phyloP scores from a whole-genome alignment of 2,113 vertebrate genomes.

The Tonatia bakeri region DNA sequence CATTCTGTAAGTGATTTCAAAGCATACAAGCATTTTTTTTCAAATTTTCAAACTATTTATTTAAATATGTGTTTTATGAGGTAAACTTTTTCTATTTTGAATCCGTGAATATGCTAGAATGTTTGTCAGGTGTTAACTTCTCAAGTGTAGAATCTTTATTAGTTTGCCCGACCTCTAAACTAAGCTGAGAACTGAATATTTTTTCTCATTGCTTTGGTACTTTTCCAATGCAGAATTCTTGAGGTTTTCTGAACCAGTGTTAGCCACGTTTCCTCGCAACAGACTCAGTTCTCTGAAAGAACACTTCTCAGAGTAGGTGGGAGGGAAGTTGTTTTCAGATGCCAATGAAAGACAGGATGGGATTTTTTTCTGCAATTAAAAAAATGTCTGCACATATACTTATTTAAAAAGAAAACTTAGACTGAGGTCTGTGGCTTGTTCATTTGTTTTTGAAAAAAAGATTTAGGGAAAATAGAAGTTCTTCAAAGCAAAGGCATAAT shows the following conservation, averaged over 20 bases:
- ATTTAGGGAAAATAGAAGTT: neutral
- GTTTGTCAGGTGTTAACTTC: neutral
- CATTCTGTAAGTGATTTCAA: neutral
- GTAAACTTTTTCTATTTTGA: neutral
- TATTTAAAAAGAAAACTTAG: neutral
- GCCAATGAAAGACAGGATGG: slow-evolving; percentile 40
- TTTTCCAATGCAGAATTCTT: slow-evolving; percentile 73
- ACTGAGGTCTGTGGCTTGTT: neutral
- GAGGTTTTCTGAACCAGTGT: slow-evolving; percentile 76
- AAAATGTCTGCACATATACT: neutral
- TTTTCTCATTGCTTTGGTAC: slow-evolving; percentile 31
- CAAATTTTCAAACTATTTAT: neutral
- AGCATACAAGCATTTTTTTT: neutral
- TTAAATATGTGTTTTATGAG: neutral
- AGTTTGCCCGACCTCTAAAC: neutral
- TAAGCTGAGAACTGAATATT: neutral
- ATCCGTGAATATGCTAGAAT: neutral
- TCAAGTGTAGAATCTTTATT: neutral
- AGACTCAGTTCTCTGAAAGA: slow-evolving; percentile 62
- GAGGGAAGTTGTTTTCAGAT: neutral
- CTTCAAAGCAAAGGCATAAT: neutral
- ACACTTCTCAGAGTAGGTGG: slow-evolving; percentile 49
- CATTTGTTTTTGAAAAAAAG: neutral
- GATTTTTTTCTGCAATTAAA: neutral
- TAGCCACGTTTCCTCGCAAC: slow-evolving; percentile 82